These are phyloP conservation scores for Antheraea yamamai DNA, from an alignment of 2,888 invertebrate genomes.

Conservation along the genomic window DNA sequence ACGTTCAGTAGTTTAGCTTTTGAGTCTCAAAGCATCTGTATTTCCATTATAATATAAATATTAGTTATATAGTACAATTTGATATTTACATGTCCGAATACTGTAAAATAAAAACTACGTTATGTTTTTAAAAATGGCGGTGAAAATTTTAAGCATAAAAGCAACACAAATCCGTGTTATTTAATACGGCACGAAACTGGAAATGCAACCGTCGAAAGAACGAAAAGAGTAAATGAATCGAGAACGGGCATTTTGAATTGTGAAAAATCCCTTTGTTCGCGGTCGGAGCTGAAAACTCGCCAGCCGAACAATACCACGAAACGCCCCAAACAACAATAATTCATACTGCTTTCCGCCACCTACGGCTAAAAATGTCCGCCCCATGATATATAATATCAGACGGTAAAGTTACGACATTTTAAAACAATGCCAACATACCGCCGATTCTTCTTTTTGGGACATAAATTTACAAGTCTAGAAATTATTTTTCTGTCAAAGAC, in stretches of 20 bases:
- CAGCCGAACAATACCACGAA: slow-evolving; percentile 73
- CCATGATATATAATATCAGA: slow-evolving; percentile 78
- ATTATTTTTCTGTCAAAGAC: not conserved
- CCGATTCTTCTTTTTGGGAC: slow-evolving; percentile 62
- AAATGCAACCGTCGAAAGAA: slow-evolving; percentile 76
- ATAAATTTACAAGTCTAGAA: slow-evolving; percentile 51
- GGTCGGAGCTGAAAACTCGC: slow-evolving; percentile 67
- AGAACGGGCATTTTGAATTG: slow-evolving; percentile 79
- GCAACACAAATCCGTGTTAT: slow-evolving; percentile 74
- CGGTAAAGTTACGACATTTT: slow-evolving; percentile 78
- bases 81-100: not conserved
- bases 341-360: slow-evolving; percentile 81
- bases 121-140: slow-evolving; percentile 43
- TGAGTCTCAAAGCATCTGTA: too few relatives aligned
- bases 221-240: slow-evolving; percentile 82
- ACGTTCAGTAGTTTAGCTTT: too few relatives aligned
- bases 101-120: slow-evolving; percentile 8
- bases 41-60: too few relatives aligned
- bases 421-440: slow-evolving; percentile 71
- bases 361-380: slow-evolving; percentile 82
- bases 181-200: slow-evolving; percentile 75
- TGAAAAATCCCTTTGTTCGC: slow-evolving; percentile 79
- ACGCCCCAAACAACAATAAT: slow-evolving; percentile 81
- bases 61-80: too few relatives aligned
- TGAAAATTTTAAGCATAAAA: slow-evolving; percentile 58